Conservation (phyloP, 2,113 vertebrate genomes). For the Pterocles gutturalis region DNA sequence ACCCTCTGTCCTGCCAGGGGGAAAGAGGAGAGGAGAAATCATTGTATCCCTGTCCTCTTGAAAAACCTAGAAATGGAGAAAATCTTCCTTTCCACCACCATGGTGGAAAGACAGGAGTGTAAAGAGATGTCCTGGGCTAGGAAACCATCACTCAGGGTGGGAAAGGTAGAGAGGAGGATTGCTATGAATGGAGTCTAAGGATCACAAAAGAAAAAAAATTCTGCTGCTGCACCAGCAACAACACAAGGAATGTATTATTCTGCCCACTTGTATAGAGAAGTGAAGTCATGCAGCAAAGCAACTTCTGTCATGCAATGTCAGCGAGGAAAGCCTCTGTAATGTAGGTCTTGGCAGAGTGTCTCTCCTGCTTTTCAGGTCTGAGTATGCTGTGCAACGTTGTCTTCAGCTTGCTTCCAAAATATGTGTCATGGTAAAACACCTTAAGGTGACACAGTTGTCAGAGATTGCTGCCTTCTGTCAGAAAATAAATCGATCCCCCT, state of each 20-base stretch:
- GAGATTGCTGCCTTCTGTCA: background rate
- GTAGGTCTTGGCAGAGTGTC: background rate
- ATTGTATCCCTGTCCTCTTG: background rate
- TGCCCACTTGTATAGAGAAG: background rate
- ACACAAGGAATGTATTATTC: background rate
- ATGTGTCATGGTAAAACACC: background rate
- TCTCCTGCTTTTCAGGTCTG: background rate
- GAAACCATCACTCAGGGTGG: background rate
- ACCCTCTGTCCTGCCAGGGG: background rate
- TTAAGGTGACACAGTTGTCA: background rate
- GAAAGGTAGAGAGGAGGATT: background rate
- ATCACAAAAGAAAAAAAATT: background rate
- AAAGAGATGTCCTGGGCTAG: background rate
- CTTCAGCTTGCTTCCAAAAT: background rate
- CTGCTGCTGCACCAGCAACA: background rate
- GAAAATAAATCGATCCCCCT: background rate
- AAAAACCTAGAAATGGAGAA: background rate
- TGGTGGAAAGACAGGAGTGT: background rate
- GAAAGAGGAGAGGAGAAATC: background rate
- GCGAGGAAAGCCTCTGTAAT: background rate
- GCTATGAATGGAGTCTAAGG: background rate
- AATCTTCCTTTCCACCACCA: background rate
- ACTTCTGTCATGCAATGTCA: background rate
- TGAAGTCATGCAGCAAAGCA: background rate
- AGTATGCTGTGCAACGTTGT: rapidly evolving